A percentile compares a stretch with the other conserved stretches of the same genome.
These are phyloP conservation scores for Acleris sparsana DNA, from an alignment of 2,888 invertebrate genomes.

Conservation along the genomic window DNA sequence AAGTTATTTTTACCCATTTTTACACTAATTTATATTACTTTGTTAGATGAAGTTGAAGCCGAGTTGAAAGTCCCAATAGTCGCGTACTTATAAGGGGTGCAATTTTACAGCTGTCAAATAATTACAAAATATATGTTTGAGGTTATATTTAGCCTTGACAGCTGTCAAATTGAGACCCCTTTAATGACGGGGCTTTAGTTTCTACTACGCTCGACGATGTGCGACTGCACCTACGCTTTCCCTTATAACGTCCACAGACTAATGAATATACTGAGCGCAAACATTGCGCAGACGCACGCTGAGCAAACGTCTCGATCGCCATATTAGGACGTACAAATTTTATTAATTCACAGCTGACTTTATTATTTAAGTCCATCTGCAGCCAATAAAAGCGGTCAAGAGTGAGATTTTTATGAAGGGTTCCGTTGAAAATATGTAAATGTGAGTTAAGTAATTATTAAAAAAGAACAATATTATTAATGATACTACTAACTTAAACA, in stretches of 20 bases:
- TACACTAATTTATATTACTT: too few species aligned
- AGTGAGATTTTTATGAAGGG: neutral
- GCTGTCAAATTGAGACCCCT: too few species aligned
- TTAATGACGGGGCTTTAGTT: too few species aligned
- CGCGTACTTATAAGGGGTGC: too few species aligned
- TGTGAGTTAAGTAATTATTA: neutral
- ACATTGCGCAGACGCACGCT: slow-evolving; percentile 7
- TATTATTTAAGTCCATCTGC: slow-evolving; percentile 24
- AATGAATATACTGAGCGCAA: neutral
- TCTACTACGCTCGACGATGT: neutral
- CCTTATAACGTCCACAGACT: neutral
- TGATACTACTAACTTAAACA: too few species aligned
- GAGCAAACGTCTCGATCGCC: slow-evolving; percentile 1
- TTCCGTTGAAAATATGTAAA: neutral
- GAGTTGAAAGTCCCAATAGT: too few species aligned
- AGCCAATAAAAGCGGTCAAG: slow-evolving; percentile 9
- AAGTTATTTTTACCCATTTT: too few species aligned
- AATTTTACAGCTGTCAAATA: too few species aligned
- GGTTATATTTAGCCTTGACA: too few species aligned
- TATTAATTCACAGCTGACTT: slow-evolving; percentile 22
- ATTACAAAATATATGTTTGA: too few species aligned
- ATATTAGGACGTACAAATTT: slow-evolving; percentile 19
- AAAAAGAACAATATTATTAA: too few species aligned
- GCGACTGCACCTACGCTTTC: slow-evolving; percentile 1
- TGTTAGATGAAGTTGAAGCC: too few species aligned